These are phyloP conservation scores for Ondatra zibethicus DNA, from an alignment of 2,113 vertebrate species.

Conservation along the genomic window DNA sequence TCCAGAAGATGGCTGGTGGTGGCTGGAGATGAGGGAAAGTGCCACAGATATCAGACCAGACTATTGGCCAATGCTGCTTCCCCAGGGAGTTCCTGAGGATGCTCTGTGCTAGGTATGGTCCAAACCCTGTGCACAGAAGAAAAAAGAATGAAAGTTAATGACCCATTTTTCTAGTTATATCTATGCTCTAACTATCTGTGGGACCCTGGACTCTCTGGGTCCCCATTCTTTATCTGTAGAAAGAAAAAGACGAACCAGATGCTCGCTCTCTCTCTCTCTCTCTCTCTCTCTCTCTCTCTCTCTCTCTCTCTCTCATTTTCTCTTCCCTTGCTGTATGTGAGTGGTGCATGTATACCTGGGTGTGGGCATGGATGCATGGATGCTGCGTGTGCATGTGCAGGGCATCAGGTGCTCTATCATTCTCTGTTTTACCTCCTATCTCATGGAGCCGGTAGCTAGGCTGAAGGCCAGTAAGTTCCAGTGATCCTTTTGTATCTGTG, in stretches of 20 bases:
- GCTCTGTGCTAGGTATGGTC: neutral
- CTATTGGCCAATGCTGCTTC: neutral
- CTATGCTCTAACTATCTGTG: neutral
- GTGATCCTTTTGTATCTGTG: neutral
- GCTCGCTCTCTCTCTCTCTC: accelerated
- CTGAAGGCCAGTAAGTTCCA: neutral
- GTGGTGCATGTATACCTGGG: neutral
- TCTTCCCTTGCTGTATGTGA: no score
- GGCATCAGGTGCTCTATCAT: no score
- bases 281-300: neutral
- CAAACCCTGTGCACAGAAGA: neutral
- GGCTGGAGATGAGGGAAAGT: neutral
- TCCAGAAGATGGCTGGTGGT: neutral
- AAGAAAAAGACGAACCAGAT: neutral
- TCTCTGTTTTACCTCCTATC: neutral
- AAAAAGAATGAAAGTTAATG: neutral
- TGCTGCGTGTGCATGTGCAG: neutral
- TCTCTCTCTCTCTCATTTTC: accelerated
- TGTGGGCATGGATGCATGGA: neutral
- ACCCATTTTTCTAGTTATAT: neutral
- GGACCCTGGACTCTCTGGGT: neutral
- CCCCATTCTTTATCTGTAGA: neutral
- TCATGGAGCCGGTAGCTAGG: neutral
- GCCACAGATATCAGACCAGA: neutral
- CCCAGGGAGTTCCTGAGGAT: neutral